Percentiles rank a stretch among this genome's conserved stretches.
These are phyloP conservation scores for Scelioninae gen. 1 DNA, from an alignment of 2,888 invertebrate species.

Conservation along the genomic window DNA sequence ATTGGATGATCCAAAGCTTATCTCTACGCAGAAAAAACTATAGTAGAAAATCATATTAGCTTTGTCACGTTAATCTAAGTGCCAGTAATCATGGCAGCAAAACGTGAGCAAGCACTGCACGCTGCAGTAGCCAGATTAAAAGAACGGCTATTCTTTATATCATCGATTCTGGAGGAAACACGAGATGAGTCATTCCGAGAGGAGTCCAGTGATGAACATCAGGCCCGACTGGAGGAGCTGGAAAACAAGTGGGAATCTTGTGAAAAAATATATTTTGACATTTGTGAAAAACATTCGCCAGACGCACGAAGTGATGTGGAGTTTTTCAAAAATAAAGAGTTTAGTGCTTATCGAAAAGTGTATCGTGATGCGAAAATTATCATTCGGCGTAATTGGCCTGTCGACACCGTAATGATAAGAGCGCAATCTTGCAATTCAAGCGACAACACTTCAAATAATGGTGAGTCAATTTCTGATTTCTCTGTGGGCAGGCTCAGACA, in stretches of 20 bases:
- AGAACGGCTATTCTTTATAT: neutral
- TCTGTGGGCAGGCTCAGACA: conserved; percentile 1
- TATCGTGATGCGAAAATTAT: no score
- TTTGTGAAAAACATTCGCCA: neutral
- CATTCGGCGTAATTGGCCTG: neutral
- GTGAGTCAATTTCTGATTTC: conserved; percentile 9
- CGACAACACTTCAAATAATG: neutral
- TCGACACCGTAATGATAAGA: no score
- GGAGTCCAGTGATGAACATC: neutral
- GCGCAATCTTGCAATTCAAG: neutral
- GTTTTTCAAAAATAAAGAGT: conserved; percentile 7
- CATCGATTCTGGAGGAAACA: neutral
- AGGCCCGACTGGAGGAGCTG: conserved; percentile 10
- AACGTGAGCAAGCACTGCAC: no score
- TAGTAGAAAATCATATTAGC: no score
- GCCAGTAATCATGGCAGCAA: no score
- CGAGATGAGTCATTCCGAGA: no score
- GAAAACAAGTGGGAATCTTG: neutral
- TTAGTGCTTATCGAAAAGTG: no score
- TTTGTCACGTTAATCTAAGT: no score
- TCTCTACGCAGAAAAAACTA: no score
- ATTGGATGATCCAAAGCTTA: no score
- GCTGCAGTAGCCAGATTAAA: no score
- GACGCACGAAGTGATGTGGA: neutral
- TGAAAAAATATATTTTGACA: neutral